These are phyloP conservation scores for Calcarius ornatus DNA, from an alignment of 2,113 vertebrate genomes.

Conservation along the genomic window DNA sequence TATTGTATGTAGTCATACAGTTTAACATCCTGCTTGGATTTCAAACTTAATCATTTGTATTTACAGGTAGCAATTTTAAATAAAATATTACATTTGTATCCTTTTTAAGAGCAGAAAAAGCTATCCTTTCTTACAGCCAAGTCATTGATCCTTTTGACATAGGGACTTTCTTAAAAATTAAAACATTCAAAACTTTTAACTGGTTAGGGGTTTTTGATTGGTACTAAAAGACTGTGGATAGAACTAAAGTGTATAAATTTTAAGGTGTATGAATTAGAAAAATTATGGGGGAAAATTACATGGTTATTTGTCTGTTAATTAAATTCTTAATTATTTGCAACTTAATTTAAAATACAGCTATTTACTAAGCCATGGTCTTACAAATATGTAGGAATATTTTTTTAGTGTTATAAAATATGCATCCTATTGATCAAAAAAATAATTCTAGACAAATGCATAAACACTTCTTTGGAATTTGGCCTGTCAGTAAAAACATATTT, in stretches of 20 bases:
- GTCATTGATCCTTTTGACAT: neutral
- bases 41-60: neutral
- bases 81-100: neutral
- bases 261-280: neutral
- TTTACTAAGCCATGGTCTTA: neutral
- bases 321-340: neutral
- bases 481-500: neutral
- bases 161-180: neutral
- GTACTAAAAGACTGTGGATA: neutral
- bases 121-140: neutral
- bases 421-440: neutral
- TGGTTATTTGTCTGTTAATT: neutral
- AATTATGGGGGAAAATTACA: rapidly evolving
- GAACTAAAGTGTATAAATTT: neutral
- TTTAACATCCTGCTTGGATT: neutral
- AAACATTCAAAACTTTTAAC: neutral
- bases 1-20: neutral
- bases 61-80: neutral
- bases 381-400: neutral
- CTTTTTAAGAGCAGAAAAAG: neutral
- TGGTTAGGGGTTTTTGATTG: neutral
- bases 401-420: neutral
- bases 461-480: neutral
- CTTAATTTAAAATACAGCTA: neutral
- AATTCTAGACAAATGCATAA: neutral